phyloP scores from a whole-genome alignment of 2,888 invertebrate genomes.

The Actias luna region DNA sequence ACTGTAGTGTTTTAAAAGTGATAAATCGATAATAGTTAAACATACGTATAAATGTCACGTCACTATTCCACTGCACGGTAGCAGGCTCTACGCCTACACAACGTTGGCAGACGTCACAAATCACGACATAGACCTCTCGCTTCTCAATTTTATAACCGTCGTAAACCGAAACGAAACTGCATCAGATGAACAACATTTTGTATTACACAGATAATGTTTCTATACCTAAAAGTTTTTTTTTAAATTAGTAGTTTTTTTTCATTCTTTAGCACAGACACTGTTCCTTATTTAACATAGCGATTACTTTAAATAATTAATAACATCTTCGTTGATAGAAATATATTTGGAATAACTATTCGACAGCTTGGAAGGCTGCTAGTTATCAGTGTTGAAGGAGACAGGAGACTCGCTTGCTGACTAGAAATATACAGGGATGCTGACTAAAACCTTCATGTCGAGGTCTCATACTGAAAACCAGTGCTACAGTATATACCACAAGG shows the following conservation, averaged over 20 bases:
- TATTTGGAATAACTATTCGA: no score
- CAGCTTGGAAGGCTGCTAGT: no score
- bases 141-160: conserved; percentile 61
- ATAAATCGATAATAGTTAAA: conserved; percentile 9
- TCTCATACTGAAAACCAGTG: no score
- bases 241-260: not conserved
- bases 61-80: conserved; percentile 49
- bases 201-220: conserved; percentile 21
- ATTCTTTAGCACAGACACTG: not conserved
- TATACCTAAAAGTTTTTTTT: conserved; percentile 17
- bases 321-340: no score
- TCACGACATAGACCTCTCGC: conserved; percentile 60
- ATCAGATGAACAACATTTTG: conserved; percentile 27
- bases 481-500: no score
- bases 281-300: no score
- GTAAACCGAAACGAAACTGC: conserved; percentile 48
- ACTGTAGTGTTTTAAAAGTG: no score
- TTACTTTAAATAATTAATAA: no score
- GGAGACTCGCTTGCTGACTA: no score
- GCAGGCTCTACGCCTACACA: conserved; percentile 59
- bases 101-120: conserved; percentile 61
- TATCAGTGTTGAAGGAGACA: no score
- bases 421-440: no score
- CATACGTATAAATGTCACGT: conserved; percentile 20
- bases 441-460: no score